These are phyloP conservation scores for Decapterus maruadsi DNA, from an alignment of 2,797 vertebrate species.

Conservation along the genomic window DNA sequence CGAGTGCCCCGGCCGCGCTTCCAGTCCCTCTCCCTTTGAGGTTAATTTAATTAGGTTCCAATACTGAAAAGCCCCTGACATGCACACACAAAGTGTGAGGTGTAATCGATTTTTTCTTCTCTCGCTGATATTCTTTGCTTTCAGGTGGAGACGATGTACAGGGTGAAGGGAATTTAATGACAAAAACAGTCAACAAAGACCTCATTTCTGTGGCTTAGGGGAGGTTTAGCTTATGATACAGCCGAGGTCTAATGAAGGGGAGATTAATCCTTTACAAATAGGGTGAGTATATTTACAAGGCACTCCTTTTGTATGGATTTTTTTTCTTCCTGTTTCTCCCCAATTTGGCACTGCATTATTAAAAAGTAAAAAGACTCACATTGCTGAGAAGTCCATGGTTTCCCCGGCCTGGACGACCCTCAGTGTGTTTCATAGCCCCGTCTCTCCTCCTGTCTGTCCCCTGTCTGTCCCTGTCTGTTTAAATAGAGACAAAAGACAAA, in stretches of 20 bases:
- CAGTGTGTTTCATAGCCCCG: too few species aligned
- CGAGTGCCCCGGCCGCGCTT: conserved; percentile 66
- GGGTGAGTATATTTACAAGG: conserved; percentile 58
- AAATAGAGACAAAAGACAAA: not conserved
- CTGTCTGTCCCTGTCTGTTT: not conserved
- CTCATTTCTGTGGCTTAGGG: conserved; percentile 71
- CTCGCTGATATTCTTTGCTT: conserved; percentile 67
- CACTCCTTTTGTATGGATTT: conserved; percentile 46
- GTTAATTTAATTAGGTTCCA: conserved; percentile 86
- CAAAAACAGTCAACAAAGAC: conserved; percentile 78
- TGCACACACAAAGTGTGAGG: conserved; percentile 71
- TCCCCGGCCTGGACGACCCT: not conserved
- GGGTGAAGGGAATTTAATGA: conserved; percentile 79
- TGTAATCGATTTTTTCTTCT: conserved; percentile 79
- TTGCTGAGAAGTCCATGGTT: not conserved
- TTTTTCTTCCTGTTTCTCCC: conserved; percentile 35
- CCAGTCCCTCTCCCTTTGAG: conserved; percentile 79
- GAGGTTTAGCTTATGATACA: conserved; percentile 69
- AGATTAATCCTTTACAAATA: conserved; percentile 77
- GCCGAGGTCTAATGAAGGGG: conserved; percentile 68
- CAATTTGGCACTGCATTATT: conserved; percentile 60
- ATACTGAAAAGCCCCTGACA: conserved; percentile 71
- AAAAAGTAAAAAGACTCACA: conserved; percentile 36
- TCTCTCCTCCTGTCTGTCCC: not conserved
- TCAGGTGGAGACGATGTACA: conserved; percentile 65